Conservation (phyloP, 1,140 invertebrate species). For the Wiebesia pumilae region DNA sequence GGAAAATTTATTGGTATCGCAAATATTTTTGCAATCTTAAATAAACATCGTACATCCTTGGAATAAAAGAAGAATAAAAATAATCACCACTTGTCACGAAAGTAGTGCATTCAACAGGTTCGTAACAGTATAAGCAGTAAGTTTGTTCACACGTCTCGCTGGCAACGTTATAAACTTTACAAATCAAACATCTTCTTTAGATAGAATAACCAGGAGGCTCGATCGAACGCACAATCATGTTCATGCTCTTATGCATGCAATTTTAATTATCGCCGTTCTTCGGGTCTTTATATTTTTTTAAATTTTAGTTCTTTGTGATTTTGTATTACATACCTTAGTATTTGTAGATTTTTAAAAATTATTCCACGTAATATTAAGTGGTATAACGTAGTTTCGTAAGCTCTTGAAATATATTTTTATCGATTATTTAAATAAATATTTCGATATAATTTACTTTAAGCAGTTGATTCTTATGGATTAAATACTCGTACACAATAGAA, state of each 20-base stretch:
- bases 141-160: slow-evolving; percentile 64
- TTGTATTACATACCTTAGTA: too few relatives aligned
- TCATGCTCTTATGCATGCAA: slow-evolving; percentile 37
- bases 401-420: too few relatives aligned
- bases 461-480: too few relatives aligned
- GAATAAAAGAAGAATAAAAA: slow-evolving; percentile 59
- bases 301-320: too few relatives aligned
- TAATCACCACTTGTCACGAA: slow-evolving; percentile 71
- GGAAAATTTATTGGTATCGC: background rate
- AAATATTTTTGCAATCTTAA: background rate
- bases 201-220: background rate
- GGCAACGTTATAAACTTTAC: slow-evolving; percentile 41
- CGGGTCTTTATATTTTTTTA: too few relatives aligned
- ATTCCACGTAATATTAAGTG: too few relatives aligned
- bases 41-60: slow-evolving; percentile 44
- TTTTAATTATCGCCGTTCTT: background rate
- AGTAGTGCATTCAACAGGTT: slow-evolving; percentile 69
- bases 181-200: slow-evolving; percentile 14
- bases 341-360: too few relatives aligned
- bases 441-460: too few relatives aligned
- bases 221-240: background rate
- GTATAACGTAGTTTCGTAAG: too few relatives aligned
- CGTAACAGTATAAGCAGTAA: slow-evolving; percentile 65
- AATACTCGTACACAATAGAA: too few relatives aligned
- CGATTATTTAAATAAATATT: too few relatives aligned